These are phyloP conservation scores for Sericinus montela DNA, from an alignment of 2,888 invertebrate genomes.

Conservation along the genomic window DNA sequence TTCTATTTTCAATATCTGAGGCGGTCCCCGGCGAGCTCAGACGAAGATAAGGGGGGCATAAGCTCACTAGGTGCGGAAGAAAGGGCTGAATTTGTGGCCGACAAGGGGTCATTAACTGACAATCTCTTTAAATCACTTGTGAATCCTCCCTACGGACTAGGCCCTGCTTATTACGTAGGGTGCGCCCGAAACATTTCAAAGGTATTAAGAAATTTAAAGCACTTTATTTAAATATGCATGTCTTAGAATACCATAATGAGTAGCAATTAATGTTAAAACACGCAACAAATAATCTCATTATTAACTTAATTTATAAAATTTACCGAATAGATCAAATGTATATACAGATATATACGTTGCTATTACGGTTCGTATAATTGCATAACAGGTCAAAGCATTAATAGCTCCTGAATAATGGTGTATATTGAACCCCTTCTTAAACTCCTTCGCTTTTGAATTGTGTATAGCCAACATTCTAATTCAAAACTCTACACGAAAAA, in stretches of 20 bases:
- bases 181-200: constrained; percentile 37
- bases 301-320: not conserved
- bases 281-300: not conserved
- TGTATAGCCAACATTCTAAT: no score
- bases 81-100: constrained; percentile 67
- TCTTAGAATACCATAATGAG: constrained; percentile 1
- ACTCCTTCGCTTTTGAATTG: no score
- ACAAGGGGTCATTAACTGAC: constrained; percentile 65
- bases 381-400: no score
- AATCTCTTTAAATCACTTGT: constrained; percentile 75
- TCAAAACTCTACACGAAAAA: no score
- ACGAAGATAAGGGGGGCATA: constrained; percentile 39
- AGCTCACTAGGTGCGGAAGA: constrained; percentile 43
- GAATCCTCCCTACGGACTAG: constrained; percentile 54
- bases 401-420: no score
- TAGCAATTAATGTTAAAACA: not conserved
- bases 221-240: constrained; percentile 28
- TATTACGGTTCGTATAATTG: no score
- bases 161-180: constrained; percentile 62
- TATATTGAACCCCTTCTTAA: no score
- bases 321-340: no score
- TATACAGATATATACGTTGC: no score
- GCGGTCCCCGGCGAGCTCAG: constrained; percentile 28
- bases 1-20: constrained; percentile 27
- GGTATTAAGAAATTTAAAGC: constrained; percentile 65